Evolutionary conservation across 1,140 invertebrate genomes (phyloP), one percentile per base, ranked within the genome.

Genomic region (Scaptomyza graminum): DNA sequence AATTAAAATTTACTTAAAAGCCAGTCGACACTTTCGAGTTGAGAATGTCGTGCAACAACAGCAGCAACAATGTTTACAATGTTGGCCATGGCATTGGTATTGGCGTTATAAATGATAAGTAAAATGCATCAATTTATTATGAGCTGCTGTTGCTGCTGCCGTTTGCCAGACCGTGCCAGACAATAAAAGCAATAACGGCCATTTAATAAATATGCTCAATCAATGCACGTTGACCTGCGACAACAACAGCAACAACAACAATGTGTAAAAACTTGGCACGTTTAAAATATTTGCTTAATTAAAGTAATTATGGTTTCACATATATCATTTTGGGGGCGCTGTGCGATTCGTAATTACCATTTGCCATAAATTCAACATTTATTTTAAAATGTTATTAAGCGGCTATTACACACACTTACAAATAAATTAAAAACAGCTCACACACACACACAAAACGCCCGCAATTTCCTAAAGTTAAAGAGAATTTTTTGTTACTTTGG

Each of bases 271-370:
- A 61, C 80, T 81, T 72, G 70, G 55, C 44, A 74, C 52, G 74
- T 69, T 74, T 74, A 72, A 87, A 87, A 83, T 87, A 87, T 87
- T 87, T 87, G 83, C 79, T 87, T 87, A 87, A 87, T 87, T 87
- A 88, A 87, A 82, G 83, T 88, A 87, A 87, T 87, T 87, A 87
- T 79, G 83, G 83, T 83, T 79, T 82, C 79, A 88, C 88, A 87
- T 88, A 79, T 88, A 79, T 87, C 83, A 87, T 82, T 34, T 34
- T 34, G 31, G 31, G 71, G 44, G 31, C 31, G 54, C 47, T 61
- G 60, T 74, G 66, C 59, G 28, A 71, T 41, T 44, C 75, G 83
- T 87, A 87, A 87, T 87, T 87, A 87, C 83, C 75, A 88, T 87
- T 82, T 76, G 78, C 62, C 71, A 87, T 87, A 87, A 87, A 87